Evolutionary conservation across 2,113 vertebrate species (phyloP).

Genomic region (Chunga burmeisteri): DNA sequence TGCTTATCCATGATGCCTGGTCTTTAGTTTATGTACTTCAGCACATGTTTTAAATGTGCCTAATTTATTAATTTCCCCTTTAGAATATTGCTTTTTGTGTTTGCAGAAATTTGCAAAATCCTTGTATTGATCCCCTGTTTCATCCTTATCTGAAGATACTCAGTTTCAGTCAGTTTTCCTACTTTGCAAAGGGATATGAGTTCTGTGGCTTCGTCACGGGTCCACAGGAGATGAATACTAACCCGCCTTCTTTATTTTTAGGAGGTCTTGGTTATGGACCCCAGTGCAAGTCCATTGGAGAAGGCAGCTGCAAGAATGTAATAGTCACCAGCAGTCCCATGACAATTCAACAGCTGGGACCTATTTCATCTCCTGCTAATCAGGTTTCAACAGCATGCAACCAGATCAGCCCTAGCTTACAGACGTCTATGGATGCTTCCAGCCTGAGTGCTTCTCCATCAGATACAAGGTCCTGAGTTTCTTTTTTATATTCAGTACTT

Average conservation of each 20-base stretch:
- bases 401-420: conserved; percentile 71
- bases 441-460: conserved; percentile 76
- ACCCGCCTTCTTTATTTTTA: conserved; percentile 76
- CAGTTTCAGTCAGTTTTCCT: not conserved
- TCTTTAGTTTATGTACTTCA: not conserved
- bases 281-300: conserved; percentile 78
- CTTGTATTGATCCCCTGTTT: not conserved
- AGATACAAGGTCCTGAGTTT: conserved; percentile 84
- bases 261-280: conserved; percentile 73
- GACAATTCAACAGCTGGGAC: conserved; percentile 77
- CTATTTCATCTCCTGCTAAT: conserved; percentile 68
- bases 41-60: accelerated
- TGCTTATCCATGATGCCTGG: not conserved
- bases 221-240: conserved; percentile 29
- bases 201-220: not conserved
- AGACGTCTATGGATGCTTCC: conserved; percentile 73
- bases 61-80: not conserved
- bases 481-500: conserved; percentile 23
- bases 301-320: conserved; percentile 76
- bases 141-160: not conserved
- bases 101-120: not conserved
- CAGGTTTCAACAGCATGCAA: conserved; percentile 72
- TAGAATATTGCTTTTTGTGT: not conserved
- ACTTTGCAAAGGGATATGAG: not conserved
- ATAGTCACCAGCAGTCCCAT: conserved; percentile 80